Conservation (phyloP, 2,888 invertebrate genomes). For the Yponomeuta sedellus region DNA sequence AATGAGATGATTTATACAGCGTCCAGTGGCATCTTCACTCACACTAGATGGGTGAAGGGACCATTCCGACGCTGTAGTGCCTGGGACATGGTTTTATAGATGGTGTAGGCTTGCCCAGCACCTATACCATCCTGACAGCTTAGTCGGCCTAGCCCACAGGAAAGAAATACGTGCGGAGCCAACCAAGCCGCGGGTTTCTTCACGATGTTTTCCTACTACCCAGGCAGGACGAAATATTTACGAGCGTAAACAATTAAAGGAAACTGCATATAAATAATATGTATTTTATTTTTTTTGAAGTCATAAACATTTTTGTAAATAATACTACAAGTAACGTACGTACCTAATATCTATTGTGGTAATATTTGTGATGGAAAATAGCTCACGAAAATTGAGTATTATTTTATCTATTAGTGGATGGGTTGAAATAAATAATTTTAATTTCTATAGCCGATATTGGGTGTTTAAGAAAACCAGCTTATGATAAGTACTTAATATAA, state of each 20-base stretch:
- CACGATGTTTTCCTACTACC: too few species aligned
- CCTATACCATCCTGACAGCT: too few species aligned
- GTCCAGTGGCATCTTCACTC: too few species aligned
- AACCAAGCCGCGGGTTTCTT: too few species aligned
- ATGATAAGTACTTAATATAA: not conserved
- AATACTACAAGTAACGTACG: constrained; percentile 47
- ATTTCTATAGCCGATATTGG: not conserved
- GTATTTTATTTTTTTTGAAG: constrained; percentile 38
- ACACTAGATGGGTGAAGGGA: too few species aligned
- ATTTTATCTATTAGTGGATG: not conserved
- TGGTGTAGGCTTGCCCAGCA: too few species aligned
- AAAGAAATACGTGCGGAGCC: too few species aligned
- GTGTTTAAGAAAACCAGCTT: not conserved
- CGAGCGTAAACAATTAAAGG: not conserved
- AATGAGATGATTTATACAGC: too few species aligned
- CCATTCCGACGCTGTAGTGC: too few species aligned
- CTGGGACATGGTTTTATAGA: too few species aligned
- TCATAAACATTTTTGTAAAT: constrained; percentile 59
- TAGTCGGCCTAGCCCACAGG: too few species aligned
- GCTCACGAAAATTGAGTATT: constrained; percentile 55
- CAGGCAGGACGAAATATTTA: not conserved
- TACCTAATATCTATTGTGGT: constrained; percentile 58
- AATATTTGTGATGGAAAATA: constrained; percentile 67
- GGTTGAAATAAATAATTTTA: constrained; percentile 8
- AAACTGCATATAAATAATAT: constrained; percentile 16